phyloP scores from a whole-genome alignment of 2,888 invertebrate genomes.

The Nemoura dubitans region DNA sequence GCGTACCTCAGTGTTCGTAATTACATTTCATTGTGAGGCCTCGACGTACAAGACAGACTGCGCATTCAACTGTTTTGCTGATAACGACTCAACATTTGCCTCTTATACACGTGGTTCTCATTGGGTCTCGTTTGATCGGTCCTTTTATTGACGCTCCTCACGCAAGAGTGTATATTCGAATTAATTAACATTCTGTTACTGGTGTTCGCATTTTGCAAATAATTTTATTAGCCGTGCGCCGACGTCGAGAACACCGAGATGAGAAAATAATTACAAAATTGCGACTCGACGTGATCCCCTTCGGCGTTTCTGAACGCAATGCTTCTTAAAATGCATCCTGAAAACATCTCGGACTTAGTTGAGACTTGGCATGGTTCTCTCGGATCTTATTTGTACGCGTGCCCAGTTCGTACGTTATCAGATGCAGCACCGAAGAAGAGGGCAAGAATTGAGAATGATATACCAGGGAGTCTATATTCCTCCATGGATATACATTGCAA shows the following conservation, averaged over 20 bases:
- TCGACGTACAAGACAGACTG: neutral
- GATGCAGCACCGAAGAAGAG: no score
- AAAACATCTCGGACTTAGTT: no score
- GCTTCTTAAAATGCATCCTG: neutral
- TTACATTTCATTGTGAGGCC: neutral
- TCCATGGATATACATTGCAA: no score
- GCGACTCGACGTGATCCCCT: neutral
- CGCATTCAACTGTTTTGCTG: neutral
- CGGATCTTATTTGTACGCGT: no score
- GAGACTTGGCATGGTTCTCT: no score
- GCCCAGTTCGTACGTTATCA: no score
- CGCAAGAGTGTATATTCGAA: neutral
- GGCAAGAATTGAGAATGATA: no score
- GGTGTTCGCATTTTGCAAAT: constrained; percentile 7
- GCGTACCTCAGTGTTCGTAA: neutral
- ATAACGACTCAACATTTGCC: neutral
- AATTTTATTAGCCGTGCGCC: neutral
- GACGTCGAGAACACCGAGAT: neutral
- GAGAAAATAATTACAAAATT: constrained; percentile 7
- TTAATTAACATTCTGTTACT: neutral
- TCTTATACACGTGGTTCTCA: neutral
- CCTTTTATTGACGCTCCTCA: neutral
- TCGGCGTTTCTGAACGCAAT: neutral
- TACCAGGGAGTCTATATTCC: no score
- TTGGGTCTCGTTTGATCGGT: neutral